Conservation (phyloP, 2,113 vertebrate genomes). For the Tretioscincus oriximinensis region DNA sequence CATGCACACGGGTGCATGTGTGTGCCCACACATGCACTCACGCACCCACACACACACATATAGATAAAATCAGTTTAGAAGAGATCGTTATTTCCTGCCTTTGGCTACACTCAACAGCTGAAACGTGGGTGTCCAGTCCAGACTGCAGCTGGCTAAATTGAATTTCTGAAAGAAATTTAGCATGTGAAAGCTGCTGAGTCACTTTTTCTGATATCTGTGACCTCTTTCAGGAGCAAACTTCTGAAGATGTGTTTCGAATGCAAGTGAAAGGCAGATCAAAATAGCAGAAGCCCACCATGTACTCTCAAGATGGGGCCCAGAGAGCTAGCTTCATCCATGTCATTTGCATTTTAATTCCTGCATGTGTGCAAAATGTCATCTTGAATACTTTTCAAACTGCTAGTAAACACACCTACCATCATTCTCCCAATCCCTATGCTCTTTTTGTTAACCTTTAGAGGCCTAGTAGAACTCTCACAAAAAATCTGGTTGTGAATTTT, state of each 20-base stretch:
- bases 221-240: slow-evolving; percentile 39
- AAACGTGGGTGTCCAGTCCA: slow-evolving; percentile 68
- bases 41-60: neutral
- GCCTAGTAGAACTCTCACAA: too few species aligned
- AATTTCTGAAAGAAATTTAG: slow-evolving; percentile 46
- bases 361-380: neutral
- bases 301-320: neutral
- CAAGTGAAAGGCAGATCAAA: slow-evolving; percentile 39
- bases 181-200: slow-evolving; percentile 63
- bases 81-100: slow-evolving; percentile 59
- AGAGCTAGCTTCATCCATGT: neutral
- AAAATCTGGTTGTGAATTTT: too few species aligned
- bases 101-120: slow-evolving; percentile 70
- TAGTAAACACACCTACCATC: too few species aligned
- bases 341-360: slow-evolving; percentile 15
- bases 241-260: slow-evolving; percentile 18
- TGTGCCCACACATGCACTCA: neutral
- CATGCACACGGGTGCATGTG: too few species aligned
- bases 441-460: too few species aligned
- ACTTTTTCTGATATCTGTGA: slow-evolving; percentile 53
- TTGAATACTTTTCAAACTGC: too few species aligned
- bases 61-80: slow-evolving; percentile 12
- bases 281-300: slow-evolving; percentile 16
- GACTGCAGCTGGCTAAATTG: slow-evolving; percentile 70
- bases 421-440: too few species aligned